phyloP scores from a whole-genome alignment of 2,113 vertebrate species.

The Ia io region DNA sequence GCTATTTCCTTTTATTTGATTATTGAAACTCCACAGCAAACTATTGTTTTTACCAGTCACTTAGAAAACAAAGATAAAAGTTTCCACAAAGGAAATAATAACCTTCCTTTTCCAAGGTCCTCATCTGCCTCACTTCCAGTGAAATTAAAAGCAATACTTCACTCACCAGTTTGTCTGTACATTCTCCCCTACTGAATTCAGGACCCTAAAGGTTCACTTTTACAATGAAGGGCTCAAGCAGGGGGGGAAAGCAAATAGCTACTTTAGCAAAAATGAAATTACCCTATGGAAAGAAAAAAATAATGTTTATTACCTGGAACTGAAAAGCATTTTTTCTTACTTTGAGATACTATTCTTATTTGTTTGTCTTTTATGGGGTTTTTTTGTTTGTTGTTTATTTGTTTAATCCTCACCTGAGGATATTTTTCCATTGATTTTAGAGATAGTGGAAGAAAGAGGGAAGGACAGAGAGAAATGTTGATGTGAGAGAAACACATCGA shows the following conservation, averaged over 20 bases:
- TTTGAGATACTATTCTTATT: neutral
- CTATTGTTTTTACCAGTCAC: slow-evolving; percentile 69
- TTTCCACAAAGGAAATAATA: slow-evolving; percentile 76
- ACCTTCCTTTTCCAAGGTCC: slow-evolving; percentile 62
- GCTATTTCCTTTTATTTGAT: slow-evolving; percentile 69
- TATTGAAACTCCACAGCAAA: slow-evolving; percentile 68
- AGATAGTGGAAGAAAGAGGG: too few relatives aligned
- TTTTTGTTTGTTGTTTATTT: too few relatives aligned
- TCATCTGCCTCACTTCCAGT: slow-evolving; percentile 50
- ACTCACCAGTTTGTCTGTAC: neutral
- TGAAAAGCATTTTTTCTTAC: neutral
- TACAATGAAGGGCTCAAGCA: neutral
- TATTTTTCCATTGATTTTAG: too few relatives aligned
- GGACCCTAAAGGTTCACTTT: neutral
- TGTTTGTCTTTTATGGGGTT: too few relatives aligned
- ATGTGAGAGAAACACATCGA: too few relatives aligned
- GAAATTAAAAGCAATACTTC: slow-evolving; percentile 34
- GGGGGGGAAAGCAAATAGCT: neutral
- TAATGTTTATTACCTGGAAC: neutral
- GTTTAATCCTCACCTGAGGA: too few relatives aligned
- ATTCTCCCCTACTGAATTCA: neutral
- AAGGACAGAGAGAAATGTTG: too few relatives aligned
- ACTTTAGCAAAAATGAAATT: neutral
- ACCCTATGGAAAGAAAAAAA: neutral
- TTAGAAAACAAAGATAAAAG: slow-evolving; percentile 74